Percentiles rank a stretch among this genome's conserved stretches.
phyloP scores from a whole-genome alignment of 2,888 invertebrate genomes.

The Tyria jacobaeae region DNA sequence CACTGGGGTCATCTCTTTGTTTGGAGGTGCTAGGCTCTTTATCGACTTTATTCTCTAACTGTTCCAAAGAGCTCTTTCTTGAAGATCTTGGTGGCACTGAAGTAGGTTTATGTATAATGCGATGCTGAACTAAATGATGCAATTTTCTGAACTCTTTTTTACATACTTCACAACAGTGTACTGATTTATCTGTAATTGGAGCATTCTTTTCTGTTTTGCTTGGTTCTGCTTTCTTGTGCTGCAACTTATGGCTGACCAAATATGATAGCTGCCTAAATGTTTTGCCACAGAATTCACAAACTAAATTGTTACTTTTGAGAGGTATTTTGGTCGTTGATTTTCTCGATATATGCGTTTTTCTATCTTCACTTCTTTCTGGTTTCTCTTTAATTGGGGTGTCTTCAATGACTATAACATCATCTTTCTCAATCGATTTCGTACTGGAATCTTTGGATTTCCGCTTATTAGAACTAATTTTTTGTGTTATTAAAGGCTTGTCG shows the following conservation, averaged over 20 bases:
- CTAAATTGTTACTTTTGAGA: slow-evolving; percentile 57
- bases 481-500: slow-evolving; percentile 46
- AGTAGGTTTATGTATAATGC: slow-evolving; percentile 72
- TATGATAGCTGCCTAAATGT: slow-evolving; percentile 81
- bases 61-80: slow-evolving; percentile 74
- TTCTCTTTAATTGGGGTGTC: slow-evolving; percentile 65
- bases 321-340: slow-evolving; percentile 51
- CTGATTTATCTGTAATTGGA: slow-evolving; percentile 52
- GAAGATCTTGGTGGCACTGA: slow-evolving; percentile 55
- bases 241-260: slow-evolving; percentile 75
- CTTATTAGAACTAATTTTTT: slow-evolving; percentile 58
- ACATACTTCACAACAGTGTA: slow-evolving; percentile 79
- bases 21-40: slow-evolving; percentile 58
- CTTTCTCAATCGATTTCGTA: slow-evolving; percentile 56
- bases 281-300: slow-evolving; percentile 82
- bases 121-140: slow-evolving; percentile 82
- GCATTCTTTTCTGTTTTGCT: slow-evolving; percentile 59
- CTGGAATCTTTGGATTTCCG: slow-evolving; percentile 64
- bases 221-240: slow-evolving; percentile 69
- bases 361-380: slow-evolving; percentile 49
- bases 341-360: slow-evolving; percentile 58
- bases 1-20: slow-evolving; percentile 69
- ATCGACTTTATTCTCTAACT: slow-evolving; percentile 60
- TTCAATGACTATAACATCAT: slow-evolving; percentile 70
- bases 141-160: slow-evolving; percentile 81